Evolutionary conservation across 2,113 vertebrate genomes (phyloP).

Genomic region (Cyanocitta stelleri): DNA sequence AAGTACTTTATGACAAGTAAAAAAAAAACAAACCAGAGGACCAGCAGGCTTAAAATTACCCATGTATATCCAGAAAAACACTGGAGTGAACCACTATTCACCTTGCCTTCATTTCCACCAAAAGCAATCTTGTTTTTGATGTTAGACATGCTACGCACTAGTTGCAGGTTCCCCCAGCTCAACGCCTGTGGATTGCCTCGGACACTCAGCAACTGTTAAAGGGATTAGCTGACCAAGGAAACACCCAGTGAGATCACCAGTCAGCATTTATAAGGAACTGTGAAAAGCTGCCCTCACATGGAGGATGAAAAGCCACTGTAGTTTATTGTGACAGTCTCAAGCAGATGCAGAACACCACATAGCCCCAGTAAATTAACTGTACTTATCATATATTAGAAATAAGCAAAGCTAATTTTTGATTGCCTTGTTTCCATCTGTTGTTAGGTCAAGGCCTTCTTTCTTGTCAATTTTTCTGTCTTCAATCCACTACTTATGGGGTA

Average conservation of each 20-base stretch:
- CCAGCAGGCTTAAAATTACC: background rate
- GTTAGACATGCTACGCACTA: background rate
- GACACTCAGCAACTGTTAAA: background rate
- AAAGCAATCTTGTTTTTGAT: background rate
- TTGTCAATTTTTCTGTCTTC: background rate
- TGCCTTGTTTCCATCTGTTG: background rate
- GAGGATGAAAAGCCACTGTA: background rate
- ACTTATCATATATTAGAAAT: background rate
- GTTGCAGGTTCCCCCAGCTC: background rate
- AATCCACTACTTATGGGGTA: background rate
- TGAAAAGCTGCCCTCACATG: background rate
- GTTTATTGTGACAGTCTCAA: background rate
- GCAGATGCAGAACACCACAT: background rate
- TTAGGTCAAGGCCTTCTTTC: background rate
- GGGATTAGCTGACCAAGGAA: background rate
- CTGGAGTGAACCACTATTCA: background rate
- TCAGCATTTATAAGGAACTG: background rate
- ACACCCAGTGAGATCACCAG: background rate
- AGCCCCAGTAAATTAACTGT: background rate
- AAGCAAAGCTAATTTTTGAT: background rate
- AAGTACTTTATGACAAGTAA: background rate
- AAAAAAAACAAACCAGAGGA: background rate
- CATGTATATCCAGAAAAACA: background rate
- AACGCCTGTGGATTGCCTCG: accelerated
- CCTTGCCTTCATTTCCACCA: background rate